Base-by-base conservation (phyloP, 1,140 invertebrate genomes). In the Zophobas morio region DNA sequence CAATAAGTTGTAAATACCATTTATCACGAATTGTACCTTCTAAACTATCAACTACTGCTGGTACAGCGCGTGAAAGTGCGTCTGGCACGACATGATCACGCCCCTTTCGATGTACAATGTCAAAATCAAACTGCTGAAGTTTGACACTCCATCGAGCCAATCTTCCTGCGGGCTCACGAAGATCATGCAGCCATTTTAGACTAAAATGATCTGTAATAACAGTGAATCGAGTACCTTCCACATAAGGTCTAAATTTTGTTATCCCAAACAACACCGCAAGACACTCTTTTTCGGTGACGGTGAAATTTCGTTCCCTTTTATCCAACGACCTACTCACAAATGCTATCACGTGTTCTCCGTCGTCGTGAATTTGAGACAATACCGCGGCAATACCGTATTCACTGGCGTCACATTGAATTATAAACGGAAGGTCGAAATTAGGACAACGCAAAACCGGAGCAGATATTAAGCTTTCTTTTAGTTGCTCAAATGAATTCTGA, bases 291-390 rank as follows among this genome's bases (percentile, higher is more conserved):
- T 78, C 77, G n/a, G 77, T 78, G 47, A 54, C 53, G 1, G 72
- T 36, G 33, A 66, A 80, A 40, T 80, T 80, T 3, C 71, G 32
- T 57, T 79, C 78, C 32, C 32, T 6, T 36, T 57, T 71, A 37
- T 63, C 83, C 20, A 91, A 74, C 0, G 84, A 85, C 75, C 87
- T 53, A 0, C 86, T 89, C 1, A 85, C 85, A 82, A 87, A 89
- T 2, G 85, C 85, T 35, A 90, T 85, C 1, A 88, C 87, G 78
- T 77, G 76, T 78, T 87, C 86, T 0, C 53, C 39, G 34, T 79
- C 83, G 79, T 87, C 81, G 60, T 76, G 6, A 42, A 35, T 74
- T 40, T 75, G 78, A 0, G 78, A 79, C 6, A 85, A 56, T 5
- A 84, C 79, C 35, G 74, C 80, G 1, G 80, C 84, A 36, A 86